A percentile compares a stretch with the other conserved stretches of the same genome.
These are phyloP conservation scores for Apodemus speciosus DNA, from an alignment of 2,113 vertebrate species.

Conservation along the genomic window DNA sequence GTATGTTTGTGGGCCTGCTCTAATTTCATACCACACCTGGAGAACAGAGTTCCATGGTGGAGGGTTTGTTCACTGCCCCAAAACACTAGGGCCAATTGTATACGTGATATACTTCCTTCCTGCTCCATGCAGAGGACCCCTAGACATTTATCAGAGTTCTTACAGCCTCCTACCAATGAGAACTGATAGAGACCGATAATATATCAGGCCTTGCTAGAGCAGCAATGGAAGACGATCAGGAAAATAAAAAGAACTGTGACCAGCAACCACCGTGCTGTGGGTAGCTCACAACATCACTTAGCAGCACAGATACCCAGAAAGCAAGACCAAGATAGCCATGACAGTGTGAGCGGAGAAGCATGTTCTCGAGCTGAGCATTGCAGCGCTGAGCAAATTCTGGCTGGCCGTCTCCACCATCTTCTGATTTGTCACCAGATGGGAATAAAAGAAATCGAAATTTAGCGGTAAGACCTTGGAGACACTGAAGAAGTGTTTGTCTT, in stretches of 20 bases:
- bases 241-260: background rate
- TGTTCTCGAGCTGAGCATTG: background rate
- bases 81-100: slow-evolving; percentile 86
- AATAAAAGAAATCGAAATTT: slow-evolving; percentile 14
- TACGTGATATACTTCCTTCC: slow-evolving; percentile 85
- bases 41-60: background rate
- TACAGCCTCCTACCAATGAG: slow-evolving; percentile 87
- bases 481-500: slow-evolving; percentile 16
- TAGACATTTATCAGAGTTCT: slow-evolving; percentile 89
- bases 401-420: background rate
- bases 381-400: background rate
- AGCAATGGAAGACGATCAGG: background rate
- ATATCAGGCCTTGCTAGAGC: slow-evolving; percentile 81
- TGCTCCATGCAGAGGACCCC: slow-evolving; percentile 91
- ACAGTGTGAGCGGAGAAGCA: background rate
- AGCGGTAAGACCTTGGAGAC: background rate
- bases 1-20: background rate
- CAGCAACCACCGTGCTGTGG: background rate
- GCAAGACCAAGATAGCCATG: slow-evolving; percentile 3
- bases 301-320: background rate
- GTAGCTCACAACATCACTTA: background rate
- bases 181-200: slow-evolving; percentile 91
- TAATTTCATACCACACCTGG: background rate
- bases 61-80: slow-evolving; percentile 85
- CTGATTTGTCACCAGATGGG: background rate